Evolutionary conservation across 2,797 vertebrate species (phyloP).

Genomic region (Furcifer pardalis): DNA sequence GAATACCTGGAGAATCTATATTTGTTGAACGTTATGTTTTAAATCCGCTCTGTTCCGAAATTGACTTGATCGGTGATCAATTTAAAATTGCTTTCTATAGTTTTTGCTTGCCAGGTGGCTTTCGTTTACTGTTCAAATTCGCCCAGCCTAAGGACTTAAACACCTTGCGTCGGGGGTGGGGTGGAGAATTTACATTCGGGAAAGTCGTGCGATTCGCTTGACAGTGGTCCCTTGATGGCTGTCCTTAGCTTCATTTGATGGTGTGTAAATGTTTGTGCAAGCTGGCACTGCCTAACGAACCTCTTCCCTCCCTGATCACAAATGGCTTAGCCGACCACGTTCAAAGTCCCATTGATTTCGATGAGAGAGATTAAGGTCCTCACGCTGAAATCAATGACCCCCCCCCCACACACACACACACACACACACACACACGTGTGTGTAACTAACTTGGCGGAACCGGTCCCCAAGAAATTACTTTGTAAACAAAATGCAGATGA

Average conservation of each 20-base stretch:
- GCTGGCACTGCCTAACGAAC: not conserved
- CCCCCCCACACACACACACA: too few relatives aligned
- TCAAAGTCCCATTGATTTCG: not conserved
- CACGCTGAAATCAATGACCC: not conserved
- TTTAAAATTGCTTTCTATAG: not conserved
- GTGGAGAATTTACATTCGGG: too few relatives aligned
- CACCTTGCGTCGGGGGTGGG: too few relatives aligned
- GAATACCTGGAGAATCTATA: not conserved
- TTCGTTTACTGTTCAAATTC: not conserved
- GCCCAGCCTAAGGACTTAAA: not conserved
- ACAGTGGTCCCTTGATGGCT: not conserved
- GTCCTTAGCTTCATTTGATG: not conserved
- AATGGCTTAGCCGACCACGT: not conserved
- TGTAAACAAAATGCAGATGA: not conserved
- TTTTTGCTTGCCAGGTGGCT: not conserved
- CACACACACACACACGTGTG: too few relatives aligned
- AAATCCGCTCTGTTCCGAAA: not conserved
- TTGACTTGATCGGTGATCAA: not conserved
- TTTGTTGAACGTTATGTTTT: not conserved
- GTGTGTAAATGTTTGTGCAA: constrained; percentile 2
- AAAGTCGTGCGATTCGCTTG: not conserved
- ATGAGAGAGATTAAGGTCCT: not conserved
- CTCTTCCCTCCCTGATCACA: not conserved
- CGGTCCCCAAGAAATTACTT: not conserved
- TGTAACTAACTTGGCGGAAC: not conserved